Evolutionary conservation across 2,113 vertebrate species (phyloP), one percentile per base, ranked within the genome.

Genomic region (Anser brachyrhynchus): DNA sequence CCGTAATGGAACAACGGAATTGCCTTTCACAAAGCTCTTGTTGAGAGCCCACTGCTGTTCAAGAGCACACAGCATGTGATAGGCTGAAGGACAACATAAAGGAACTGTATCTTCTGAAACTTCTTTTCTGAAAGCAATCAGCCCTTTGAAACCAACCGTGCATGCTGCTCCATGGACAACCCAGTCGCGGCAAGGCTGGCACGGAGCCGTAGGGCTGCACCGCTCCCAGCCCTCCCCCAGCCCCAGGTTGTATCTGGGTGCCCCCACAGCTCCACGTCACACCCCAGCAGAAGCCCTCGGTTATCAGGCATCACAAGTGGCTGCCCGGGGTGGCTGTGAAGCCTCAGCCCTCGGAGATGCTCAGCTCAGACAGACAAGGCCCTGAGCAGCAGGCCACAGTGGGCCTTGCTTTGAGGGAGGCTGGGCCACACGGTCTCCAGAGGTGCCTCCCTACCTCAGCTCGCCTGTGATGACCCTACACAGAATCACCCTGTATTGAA

Each of bases 1-100:
- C 2, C 16, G 5, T 20, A 71, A 73, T 0, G 2, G n/a, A 81
- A 44, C 10, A 44, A 74, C 0, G 0, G 3, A 88, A 64, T 9
- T 67, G 19, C 9, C 18, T 14, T 81, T 69, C n/a, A n/a, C 44
- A 22, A 73, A 70, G 28, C 55, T 69, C 55, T n/a, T 22, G 7
- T 52, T 1, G 1, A 58, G 22, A 76, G 15, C 7, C 39, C 17
- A 4, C 26, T 43, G 11, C 33, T 31, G 26, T 82, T 65, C 37
- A 39, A 58, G 41, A 44, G 84, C 13, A 16, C 35, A 51, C 20
- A 76, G 22, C 1, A 2, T 23, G n/a, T 44, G 49, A 59, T 46
- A 89, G 49, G 75, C 14, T 18, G 11, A 82, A 64, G n/a, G 11
- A 58, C 4, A 46, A 58, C 37, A 37, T 37, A 37, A 37, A 37